Conservation (phyloP, 1,140 invertebrate species). For the Drosophila rufa region DNA sequence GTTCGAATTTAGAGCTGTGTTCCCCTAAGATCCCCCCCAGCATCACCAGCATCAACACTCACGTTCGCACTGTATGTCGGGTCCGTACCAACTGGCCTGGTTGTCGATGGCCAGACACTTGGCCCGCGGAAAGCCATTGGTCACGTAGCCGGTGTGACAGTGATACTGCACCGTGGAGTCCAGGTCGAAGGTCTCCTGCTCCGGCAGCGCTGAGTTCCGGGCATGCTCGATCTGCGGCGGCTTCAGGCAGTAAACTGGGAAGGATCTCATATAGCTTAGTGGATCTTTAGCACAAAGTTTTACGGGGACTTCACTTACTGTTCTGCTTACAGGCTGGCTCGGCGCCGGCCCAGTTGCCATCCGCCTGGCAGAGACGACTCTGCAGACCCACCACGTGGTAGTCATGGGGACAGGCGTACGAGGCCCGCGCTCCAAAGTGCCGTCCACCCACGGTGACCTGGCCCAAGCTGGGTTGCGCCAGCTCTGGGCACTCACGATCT, state of each 20-base stretch:
- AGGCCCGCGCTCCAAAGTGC: slow-evolving; percentile 90
- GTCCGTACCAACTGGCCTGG: slow-evolving; percentile 95
- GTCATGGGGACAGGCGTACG: slow-evolving; percentile 94
- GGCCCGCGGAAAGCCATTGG: slow-evolving; percentile 74
- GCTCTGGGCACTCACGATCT: slow-evolving; percentile 94
- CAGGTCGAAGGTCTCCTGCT: slow-evolving; percentile 93
- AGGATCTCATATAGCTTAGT: not conserved
- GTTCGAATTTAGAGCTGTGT: not conserved
- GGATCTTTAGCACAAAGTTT: fast-evolving
- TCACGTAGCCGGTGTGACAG: slow-evolving; percentile 89
- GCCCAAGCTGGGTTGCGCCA: slow-evolving; percentile 90
- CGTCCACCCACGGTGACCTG: slow-evolving; percentile 90
- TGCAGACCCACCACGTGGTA: slow-evolving; percentile 94
- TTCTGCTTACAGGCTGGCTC: slow-evolving; percentile 95
- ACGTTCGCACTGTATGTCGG: slow-evolving; percentile 97
- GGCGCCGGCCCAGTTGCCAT: slow-evolving; percentile 96
- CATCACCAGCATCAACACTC: slow-evolving; percentile 84
- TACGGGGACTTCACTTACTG: slow-evolving; percentile 85
- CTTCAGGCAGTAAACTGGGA: slow-evolving; percentile 93
- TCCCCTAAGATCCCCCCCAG: no score
- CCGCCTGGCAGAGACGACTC: slow-evolving; percentile 94
- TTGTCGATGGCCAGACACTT: slow-evolving; percentile 95
- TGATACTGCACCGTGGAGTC: slow-evolving; percentile 95
- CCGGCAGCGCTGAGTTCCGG: slow-evolving; percentile 92
- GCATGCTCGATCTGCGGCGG: slow-evolving; percentile 95